phyloP scores from a whole-genome alignment of 2,113 vertebrate species.

The Ictalurus punctatus region DNA sequence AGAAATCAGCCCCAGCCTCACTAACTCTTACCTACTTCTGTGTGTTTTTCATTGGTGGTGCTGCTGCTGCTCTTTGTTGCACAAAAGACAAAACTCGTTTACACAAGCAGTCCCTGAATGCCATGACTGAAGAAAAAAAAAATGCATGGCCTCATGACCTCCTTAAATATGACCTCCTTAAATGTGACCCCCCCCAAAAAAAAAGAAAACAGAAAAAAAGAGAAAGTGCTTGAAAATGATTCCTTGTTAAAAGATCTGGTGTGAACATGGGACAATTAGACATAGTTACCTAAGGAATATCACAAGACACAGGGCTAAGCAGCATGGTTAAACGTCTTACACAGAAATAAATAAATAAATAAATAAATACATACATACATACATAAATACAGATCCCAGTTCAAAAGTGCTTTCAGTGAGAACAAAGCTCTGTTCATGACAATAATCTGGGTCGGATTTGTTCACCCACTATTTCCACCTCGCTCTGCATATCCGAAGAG shows the following conservation, averaged over 20 bases:
- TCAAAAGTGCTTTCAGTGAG: slow-evolving; percentile 27
- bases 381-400: background rate
- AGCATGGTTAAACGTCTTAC: background rate
- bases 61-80: background rate
- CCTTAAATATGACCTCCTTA: too few relatives aligned
- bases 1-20: background rate
- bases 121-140: background rate
- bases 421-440: slow-evolving; percentile 30
- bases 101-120: background rate
- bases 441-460: slow-evolving; percentile 37
- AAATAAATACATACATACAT: background rate
- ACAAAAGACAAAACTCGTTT: background rate
- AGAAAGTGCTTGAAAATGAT: too few relatives aligned
- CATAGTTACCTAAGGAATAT: background rate
- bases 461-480: slow-evolving; percentile 46
- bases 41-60: background rate
- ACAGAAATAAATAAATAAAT: background rate
- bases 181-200: too few relatives aligned
- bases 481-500: slow-evolving; percentile 48
- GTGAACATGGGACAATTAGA: slow-evolving; percentile 4
- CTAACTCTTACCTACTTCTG: background rate
- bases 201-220: too few relatives aligned
- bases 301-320: background rate
- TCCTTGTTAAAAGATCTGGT: background rate
- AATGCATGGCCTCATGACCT: too few relatives aligned